phyloP scores from a whole-genome alignment of 2,888 invertebrate genomes.

The Cremastobaeus sp. region DNA sequence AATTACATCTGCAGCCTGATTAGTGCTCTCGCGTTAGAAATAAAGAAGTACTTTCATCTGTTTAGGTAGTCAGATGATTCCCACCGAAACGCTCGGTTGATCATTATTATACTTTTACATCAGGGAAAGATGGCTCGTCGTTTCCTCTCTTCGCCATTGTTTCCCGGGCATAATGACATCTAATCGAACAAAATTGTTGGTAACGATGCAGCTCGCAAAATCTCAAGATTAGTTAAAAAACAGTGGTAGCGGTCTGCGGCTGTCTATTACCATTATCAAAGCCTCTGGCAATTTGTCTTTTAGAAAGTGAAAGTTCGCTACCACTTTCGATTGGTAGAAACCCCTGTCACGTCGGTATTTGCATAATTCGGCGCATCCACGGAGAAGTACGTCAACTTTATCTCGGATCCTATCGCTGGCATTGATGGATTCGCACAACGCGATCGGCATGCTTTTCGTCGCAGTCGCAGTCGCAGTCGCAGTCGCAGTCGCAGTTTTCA shows the following conservation, averaged over 20 bases:
- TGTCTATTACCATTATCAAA: conserved; percentile 33
- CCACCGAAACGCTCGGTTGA: conserved; percentile 41
- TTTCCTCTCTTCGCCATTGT: conserved; percentile 26
- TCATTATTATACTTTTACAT: conserved; percentile 46
- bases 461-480: no score
- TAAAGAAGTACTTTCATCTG: conserved; percentile 37
- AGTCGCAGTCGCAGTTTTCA: no score
- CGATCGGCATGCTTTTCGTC: no score
- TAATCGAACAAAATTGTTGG: conserved; percentile 34
- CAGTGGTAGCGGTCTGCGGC: not conserved
- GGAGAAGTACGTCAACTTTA: conserved; percentile 11
- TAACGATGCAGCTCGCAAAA: conserved; percentile 24
- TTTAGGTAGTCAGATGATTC: conserved; percentile 36
- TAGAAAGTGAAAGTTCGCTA: conserved; percentile 50
- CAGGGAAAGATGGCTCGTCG: conserved; percentile 28
- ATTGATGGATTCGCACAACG: conserved; percentile 3
- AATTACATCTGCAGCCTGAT: conserved; percentile 6
- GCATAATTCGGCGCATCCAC: conserved; percentile 41
- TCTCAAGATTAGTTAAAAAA: conserved; percentile 35
- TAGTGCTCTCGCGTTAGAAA: not conserved
- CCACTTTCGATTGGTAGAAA: conserved; percentile 52
- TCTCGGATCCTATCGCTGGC: conserved; percentile 12
- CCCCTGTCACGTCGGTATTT: conserved; percentile 37
- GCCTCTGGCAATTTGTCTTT: conserved; percentile 18
- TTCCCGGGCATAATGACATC: conserved; percentile 39